phyloP scores from a whole-genome alignment of 2,888 invertebrate genomes.

The Trichopoda pennipes region DNA sequence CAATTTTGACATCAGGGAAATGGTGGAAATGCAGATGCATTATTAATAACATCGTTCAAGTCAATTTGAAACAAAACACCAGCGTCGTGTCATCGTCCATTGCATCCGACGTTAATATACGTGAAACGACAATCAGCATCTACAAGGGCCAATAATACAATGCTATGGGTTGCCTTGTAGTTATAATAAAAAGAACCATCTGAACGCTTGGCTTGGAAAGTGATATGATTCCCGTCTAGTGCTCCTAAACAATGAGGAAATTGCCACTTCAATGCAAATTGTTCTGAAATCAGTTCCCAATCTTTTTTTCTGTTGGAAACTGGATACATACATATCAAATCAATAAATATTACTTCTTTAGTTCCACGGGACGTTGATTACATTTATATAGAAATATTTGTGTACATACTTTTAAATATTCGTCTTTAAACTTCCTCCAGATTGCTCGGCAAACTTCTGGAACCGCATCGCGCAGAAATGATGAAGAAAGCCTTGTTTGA shows the following conservation, averaged over 20 bases:
- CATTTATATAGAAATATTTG: no score
- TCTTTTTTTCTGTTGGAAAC: slow-evolving; percentile 25
- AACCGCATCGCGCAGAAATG: no score
- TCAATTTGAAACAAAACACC: slow-evolving; percentile 35
- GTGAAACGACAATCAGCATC: slow-evolving; percentile 24
- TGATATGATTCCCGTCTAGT: slow-evolving; percentile 60
- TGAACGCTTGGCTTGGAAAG: slow-evolving; percentile 35
- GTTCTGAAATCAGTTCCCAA: slow-evolving; percentile 39
- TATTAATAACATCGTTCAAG: no score
- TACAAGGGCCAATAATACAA: slow-evolving; percentile 57
- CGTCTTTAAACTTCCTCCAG: no score
- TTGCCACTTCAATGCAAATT: slow-evolving; percentile 60
- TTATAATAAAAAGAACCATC: slow-evolving; percentile 57
- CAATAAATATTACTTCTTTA: no score
- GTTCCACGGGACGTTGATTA: no score
- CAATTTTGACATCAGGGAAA: no score
- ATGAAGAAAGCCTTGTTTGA: no score
- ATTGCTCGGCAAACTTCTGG: no score
- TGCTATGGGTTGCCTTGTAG: slow-evolving; percentile 59
- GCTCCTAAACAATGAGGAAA: slow-evolving; percentile 61
- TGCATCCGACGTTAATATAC: slow-evolving; percentile 17
- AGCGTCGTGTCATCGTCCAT: slow-evolving; percentile 56
- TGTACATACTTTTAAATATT: no score
- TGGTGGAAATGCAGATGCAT: no score
- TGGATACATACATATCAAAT: no score